Evolutionary conservation across 1,140 invertebrate genomes (phyloP).

Genomic region (Drosophila azteca): DNA sequence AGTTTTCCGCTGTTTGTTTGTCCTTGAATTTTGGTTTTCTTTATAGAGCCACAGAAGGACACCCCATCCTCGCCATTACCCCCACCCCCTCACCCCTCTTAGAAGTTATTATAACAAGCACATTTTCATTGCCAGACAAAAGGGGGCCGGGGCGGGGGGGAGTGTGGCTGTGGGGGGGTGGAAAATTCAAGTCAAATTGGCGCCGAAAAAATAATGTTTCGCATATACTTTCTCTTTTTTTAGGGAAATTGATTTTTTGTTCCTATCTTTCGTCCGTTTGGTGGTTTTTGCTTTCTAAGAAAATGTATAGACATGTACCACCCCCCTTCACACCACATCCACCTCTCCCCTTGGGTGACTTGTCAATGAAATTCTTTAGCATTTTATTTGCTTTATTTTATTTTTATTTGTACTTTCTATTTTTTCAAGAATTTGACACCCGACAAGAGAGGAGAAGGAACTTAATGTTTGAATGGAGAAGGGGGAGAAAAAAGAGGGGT

Average conservation of each 20-base stretch:
- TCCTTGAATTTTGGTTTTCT: conserved; percentile 72
- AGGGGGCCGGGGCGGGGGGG: background rate
- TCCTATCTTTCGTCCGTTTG: background rate
- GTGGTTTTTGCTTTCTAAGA: background rate
- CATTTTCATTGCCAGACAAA: conserved; percentile 72
- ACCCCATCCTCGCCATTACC: conserved; percentile 2
- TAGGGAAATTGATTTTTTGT: conserved; percentile 71
- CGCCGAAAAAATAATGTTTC: conserved; percentile 60
- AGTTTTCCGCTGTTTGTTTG: conserved; percentile 58
- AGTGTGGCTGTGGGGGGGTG: background rate
- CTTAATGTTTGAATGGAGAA: background rate
- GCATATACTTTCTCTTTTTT: conserved; percentile 38
- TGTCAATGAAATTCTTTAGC: conserved; percentile 77
- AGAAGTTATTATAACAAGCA: conserved; percentile 75
- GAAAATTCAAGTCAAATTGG: conserved; percentile 42
- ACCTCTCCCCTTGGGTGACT: conserved; percentile 22
- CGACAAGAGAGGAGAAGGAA: background rate
- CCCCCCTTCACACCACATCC: background rate
- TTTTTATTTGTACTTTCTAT: conserved; percentile 27
- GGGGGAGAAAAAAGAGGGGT: background rate
- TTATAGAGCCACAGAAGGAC: conserved; percentile 31
- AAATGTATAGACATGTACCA: too few species aligned
- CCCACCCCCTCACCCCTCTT: background rate
- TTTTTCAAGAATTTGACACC: conserved; percentile 28
- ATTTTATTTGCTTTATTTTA: conserved; percentile 71